Evolutionary conservation across 2,888 invertebrate genomes (phyloP), one percentile per base, ranked within the genome.

Genomic region (Orthosia gracilis): DNA sequence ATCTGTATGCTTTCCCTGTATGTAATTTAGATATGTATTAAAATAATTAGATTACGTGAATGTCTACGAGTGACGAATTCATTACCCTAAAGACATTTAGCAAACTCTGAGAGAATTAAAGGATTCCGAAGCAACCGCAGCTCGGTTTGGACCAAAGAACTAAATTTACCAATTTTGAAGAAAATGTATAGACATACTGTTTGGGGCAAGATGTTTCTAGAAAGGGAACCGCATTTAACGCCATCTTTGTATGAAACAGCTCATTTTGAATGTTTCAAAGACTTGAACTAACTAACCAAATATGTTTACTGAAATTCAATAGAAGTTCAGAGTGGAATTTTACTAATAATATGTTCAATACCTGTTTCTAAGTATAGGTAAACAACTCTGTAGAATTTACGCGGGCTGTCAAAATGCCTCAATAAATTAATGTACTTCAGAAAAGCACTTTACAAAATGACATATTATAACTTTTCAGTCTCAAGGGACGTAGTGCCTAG

Each of bases 401-500:
- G 12, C 21, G n/a, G 9, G 49, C n/a, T 18, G 61, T 73, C 61
- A 73, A 54, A 50, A 7, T 7, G 18, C 49, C 3, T 49, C n/a
- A 61, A 73, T 61, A 80, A 50, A 75, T 75, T 26, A 61, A 50
- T 73, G 49, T 62, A 21, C 54, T 68, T 62, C n/a, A 64, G 49
- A 67, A 57, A 63, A 21, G 31, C 61, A 73, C 69, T 79, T 80
- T 69, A 80, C 59, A 83, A 83, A 83, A 70, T 80, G 62, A 57
- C 57, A 80, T 84, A 54, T 61, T 84, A 54, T 61, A 71, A 84
- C 81, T 84, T 83, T 68, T 65, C 40, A 31, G 12, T 50, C 67
- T 23, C 75, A 54, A 63, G 81, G 65, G 70, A 62, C 61, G 18
- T 40, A 55, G 50, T 70, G 55, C n/a, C 31, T 55, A 68, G 62